Conservation (phyloP, 2,797 vertebrate genomes). For the Enoplosus armatus region DNA sequence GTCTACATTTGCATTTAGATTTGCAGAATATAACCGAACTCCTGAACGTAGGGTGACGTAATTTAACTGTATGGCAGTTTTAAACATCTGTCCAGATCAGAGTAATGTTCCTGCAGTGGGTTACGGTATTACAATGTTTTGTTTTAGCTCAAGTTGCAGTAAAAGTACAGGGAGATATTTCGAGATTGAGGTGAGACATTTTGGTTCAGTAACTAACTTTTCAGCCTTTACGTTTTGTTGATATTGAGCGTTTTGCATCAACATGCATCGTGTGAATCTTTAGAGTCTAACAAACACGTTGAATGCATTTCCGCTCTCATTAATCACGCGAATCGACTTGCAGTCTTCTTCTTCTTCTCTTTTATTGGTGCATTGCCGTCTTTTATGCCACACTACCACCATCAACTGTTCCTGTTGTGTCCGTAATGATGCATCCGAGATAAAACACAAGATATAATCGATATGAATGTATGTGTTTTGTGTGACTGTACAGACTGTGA, state of each 20-base stretch:
- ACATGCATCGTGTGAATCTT: neutral
- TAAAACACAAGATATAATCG: neutral
- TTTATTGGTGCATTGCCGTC: neutral
- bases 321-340: neutral
- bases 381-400: neutral
- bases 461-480: too few species aligned
- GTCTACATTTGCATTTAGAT: constrained; percentile 21
- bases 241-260: neutral
- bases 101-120: neutral
- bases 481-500: too few species aligned
- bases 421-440: neutral
- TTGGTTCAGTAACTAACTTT: neutral
- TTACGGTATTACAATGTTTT: neutral
- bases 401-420: neutral
- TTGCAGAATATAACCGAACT: constrained; percentile 1
- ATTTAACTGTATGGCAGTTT: neutral
- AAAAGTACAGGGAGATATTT: neutral
- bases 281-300: neutral
- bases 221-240: neutral
- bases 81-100: neutral
- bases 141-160: neutral
- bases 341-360: neutral
- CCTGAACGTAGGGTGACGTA: constrained; percentile 7
- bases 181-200: neutral
- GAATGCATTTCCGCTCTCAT: neutral